Evolutionary conservation across 2,888 invertebrate genomes (phyloP), one percentile per base, ranked within the genome.

Genomic region (Parochlus steinenii): DNA sequence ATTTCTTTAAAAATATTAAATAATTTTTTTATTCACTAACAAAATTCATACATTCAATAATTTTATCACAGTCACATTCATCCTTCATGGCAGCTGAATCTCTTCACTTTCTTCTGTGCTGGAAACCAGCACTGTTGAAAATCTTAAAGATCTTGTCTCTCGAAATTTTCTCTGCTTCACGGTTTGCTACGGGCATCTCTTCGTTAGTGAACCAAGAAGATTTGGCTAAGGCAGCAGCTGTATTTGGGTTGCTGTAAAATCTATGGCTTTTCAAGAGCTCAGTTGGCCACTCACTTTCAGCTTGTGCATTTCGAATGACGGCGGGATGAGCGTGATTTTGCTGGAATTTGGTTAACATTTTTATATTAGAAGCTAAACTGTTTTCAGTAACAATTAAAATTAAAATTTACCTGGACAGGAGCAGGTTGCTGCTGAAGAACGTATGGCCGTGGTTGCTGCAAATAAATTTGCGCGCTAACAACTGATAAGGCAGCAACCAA

Each of bases 81-180:
- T n/a, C n/a, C n/a, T n/a, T n/a, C n/a, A n/a, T n/a, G n/a, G n/a
- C n/a, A n/a, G n/a, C n/a, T n/a, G n/a, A n/a, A n/a, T n/a, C n/a
- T n/a, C n/a, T n/a, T n/a, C n/a, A n/a, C n/a, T n/a, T n/a, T 30
- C 28, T 40, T 39, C 48, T 41, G 16, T 48, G 46, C 6, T 65
- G 56, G 44, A 74, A 71, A 6, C 80, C 79, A 10, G 81, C 80
- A 50, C 68, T 71, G 50, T 74, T 75, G 32, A 83, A 69, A 39
- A 82, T 69, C 47, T 74, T 71, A 46, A 69, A 79, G 39, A 85
- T 78, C 49, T 72, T 73, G 41, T 73, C 70, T 3, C 83, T 64
- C 0, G 82, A 74, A 40, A 85, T 85, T 53, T 77, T 77, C 46
- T 83, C 81, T 0, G 82, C 74, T 49, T 82, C 82, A 8, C 85